Percentiles rank a stretch among this genome's conserved stretches.
phyloP scores from a whole-genome alignment of 2,113 vertebrate species.

The Megalops atlanticus region DNA sequence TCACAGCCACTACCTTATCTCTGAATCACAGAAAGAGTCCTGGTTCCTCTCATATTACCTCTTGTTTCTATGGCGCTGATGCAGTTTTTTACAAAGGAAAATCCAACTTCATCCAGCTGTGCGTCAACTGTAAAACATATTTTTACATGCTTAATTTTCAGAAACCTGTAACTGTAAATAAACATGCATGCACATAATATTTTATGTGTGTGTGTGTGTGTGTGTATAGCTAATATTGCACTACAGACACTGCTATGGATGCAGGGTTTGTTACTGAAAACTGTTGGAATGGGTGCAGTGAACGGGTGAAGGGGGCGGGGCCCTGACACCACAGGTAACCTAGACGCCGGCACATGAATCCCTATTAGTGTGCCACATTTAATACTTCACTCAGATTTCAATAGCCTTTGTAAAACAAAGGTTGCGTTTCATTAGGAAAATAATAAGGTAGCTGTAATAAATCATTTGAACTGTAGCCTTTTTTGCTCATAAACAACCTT shows the following conservation, averaged over 20 bases:
- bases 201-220: no score
- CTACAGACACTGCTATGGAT: no score
- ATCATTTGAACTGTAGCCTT: not conserved
- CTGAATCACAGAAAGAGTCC: not conserved
- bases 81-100: constrained; percentile 87
- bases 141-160: not conserved
- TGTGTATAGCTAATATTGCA: no score
- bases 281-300: no score
- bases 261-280: no score
- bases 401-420: no score
- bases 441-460: not conserved
- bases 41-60: constrained; percentile 72
- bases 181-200: not conserved
- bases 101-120: constrained; percentile 86
- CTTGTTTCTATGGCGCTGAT: constrained; percentile 87
- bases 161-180: not conserved
- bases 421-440: not conserved
- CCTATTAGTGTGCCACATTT: no score
- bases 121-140: constrained; percentile 70
- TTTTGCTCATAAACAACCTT: not conserved
- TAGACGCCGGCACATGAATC: no score
- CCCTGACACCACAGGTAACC: no score
- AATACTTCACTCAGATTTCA: no score
- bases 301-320: no score
- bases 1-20: no score